These are phyloP conservation scores for Eretmochelys imbricata DNA, from an alignment of 2,113 vertebrate species.

Conservation along the genomic window DNA sequence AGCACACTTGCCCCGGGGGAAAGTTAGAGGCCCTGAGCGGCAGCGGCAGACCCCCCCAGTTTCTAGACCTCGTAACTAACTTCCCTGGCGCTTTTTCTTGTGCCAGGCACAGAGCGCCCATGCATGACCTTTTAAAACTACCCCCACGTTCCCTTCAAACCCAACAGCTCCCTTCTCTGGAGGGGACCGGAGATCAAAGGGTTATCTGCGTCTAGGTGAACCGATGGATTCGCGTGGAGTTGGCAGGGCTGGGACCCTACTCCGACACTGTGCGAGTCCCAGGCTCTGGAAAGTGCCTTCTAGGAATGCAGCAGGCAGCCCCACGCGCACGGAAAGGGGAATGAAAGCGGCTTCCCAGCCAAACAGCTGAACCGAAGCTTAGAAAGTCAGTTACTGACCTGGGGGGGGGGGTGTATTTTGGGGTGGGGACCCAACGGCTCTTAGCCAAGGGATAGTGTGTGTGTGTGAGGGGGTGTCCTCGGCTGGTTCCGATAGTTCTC, in stretches of 20 bases:
- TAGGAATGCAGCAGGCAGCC: conserved; percentile 45
- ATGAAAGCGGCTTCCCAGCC: conserved; percentile 64
- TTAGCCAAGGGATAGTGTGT: not conserved
- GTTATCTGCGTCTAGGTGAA: conserved; percentile 49
- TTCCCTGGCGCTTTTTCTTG: not conserved
- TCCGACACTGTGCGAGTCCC: not conserved
- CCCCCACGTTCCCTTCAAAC: not conserved
- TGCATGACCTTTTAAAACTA: conserved; percentile 13
- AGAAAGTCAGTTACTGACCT: conserved; percentile 46
- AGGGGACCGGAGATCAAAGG: conserved; percentile 60
- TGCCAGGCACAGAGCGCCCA: conserved; percentile 33
- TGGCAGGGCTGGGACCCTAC: conserved; percentile 19
- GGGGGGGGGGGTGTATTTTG: not conserved
- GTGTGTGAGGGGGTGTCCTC: conserved; percentile 36
- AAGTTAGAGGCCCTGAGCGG: conserved; percentile 48
- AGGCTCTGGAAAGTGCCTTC: conserved; percentile 12
- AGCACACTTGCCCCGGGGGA: conserved; percentile 48
- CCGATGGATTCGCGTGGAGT: conserved; percentile 6
- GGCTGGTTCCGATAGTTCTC: conserved; percentile 69
- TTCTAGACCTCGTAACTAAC: conserved; percentile 33
- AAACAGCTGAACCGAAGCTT: conserved; percentile 66
- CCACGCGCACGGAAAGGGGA: conserved; percentile 5
- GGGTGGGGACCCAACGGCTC: conserved; percentile 45
- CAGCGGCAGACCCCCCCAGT: conserved; percentile 18
- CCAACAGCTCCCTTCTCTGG: conserved; percentile 1